These are phyloP conservation scores for Aphaenogaster ashmeadi DNA, from an alignment of 1,140 invertebrate genomes.

Conservation along the genomic window DNA sequence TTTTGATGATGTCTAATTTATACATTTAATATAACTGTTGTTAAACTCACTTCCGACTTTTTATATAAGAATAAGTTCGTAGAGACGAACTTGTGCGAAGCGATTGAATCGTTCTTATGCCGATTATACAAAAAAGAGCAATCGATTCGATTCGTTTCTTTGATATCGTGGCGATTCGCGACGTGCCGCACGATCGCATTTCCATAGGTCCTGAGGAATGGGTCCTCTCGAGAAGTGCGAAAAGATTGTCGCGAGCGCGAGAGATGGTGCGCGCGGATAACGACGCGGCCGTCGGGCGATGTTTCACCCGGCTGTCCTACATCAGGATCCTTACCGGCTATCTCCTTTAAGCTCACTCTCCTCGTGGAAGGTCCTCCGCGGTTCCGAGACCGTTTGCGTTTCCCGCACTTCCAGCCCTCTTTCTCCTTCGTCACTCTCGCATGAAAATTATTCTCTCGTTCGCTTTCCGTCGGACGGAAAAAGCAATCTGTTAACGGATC, in stretches of 20 bases:
- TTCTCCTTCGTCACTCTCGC: constrained; percentile 51
- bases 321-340: constrained; percentile 77
- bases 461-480: constrained; percentile 51
- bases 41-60: not conserved
- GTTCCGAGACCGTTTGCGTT: constrained; percentile 46
- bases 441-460: constrained; percentile 52
- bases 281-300: constrained; percentile 60
- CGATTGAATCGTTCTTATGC: constrained; percentile 33
- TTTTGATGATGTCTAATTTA: not conserved
- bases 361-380: constrained; percentile 53
- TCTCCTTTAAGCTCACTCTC: constrained; percentile 82
- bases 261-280: constrained; percentile 73
- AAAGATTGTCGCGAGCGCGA: constrained; percentile 43
- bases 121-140: constrained; percentile 26
- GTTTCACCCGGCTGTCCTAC: constrained; percentile 72
- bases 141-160: constrained; percentile 31
- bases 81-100: not conserved
- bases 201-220: constrained; percentile 86
- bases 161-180: constrained; percentile 56
- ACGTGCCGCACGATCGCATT: constrained; percentile 74
- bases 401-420: constrained; percentile 49
- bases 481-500: constrained; percentile 65
- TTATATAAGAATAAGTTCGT: not conserved
- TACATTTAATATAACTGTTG: not conserved
- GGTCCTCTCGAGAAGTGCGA: constrained; percentile 74